These are phyloP conservation scores for Callyntrura sp. DNA, from an alignment of 2,888 invertebrate genomes.

Conservation along the genomic window DNA sequence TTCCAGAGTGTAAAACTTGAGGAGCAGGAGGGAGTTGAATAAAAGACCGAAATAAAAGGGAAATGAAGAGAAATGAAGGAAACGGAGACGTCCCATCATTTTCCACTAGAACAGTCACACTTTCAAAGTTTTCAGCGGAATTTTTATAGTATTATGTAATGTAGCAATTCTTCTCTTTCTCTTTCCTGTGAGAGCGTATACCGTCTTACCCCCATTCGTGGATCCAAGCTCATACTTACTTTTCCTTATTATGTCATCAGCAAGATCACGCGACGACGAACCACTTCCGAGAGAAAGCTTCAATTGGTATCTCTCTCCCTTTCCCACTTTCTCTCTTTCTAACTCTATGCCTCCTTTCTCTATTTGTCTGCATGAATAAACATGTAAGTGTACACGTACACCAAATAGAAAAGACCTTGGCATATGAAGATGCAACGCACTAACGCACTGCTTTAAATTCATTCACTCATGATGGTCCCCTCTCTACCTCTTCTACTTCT, in stretches of 20 bases:
- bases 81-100: conserved; percentile 72
- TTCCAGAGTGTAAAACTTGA: neutral
- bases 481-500: too few relatives aligned
- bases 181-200: neutral
- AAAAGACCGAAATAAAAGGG: conserved; percentile 44
- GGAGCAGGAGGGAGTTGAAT: neutral
- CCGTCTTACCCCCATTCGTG: neutral
- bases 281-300: conserved; percentile 40
- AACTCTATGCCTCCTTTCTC: too few relatives aligned
- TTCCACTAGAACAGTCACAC: conserved; percentile 65
- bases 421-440: too few relatives aligned
- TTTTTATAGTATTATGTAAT: too few relatives aligned
- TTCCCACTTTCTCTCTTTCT: too few relatives aligned
- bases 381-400: conserved; percentile 50
- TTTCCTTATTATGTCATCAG: conserved; percentile 70
- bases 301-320: conserved; percentile 54
- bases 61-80: conserved; percentile 72
- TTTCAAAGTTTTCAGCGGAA: conserved; percentile 45
- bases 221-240: conserved; percentile 27
- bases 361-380: conserved; percentile 58
- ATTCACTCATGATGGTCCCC: too few relatives aligned
- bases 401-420: too few relatives aligned
- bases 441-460: too few relatives aligned
- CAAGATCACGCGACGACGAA: conserved; percentile 33
- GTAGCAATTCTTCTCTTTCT: too few relatives aligned